A percentile compares a stretch with the other conserved stretches of the same genome.
Conservation (phyloP, 2,797 vertebrate species). For the Rhinichthys osculus region DNA sequence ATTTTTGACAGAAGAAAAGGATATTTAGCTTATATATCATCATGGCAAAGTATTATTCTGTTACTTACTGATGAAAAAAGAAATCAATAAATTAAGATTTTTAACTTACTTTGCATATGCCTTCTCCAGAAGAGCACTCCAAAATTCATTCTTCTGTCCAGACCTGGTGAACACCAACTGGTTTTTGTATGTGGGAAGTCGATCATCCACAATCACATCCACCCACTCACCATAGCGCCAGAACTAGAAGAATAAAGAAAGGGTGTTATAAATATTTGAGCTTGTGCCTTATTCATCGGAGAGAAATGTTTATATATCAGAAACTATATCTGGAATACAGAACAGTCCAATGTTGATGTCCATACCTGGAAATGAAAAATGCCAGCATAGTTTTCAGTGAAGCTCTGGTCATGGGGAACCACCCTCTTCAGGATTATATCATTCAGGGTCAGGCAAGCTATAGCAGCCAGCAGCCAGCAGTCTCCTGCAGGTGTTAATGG, state of each 20-base stretch:
- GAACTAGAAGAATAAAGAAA: conserved; percentile 72
- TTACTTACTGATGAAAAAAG: background rate
- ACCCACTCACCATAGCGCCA: conserved; percentile 96
- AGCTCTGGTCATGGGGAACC: conserved; percentile 83
- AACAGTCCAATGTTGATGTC: background rate
- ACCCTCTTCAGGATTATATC: conserved; percentile 90
- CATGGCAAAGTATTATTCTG: background rate
- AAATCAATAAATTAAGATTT: background rate
- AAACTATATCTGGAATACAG: background rate
- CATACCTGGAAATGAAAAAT: conserved; percentile 93
- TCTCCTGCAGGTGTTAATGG: conserved; percentile 73
- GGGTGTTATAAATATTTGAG: background rate
- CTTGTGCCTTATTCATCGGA: background rate
- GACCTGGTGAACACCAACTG: conserved; percentile 92
- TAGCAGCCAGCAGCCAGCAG: conserved; percentile 94
- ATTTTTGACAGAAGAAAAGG: background rate
- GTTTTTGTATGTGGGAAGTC: conserved; percentile 88
- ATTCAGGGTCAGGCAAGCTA: conserved; percentile 91
- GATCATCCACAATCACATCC: conserved; percentile 93
- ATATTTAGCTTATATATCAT: background rate
- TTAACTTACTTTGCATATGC: conserved; percentile 94
- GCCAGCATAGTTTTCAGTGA: conserved; percentile 88
- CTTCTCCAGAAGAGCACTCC: conserved; percentile 95
- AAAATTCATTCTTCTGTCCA: conserved; percentile 92
- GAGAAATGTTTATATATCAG: background rate